Evolutionary conservation across 2,113 vertebrate genomes (phyloP).

Genomic region (Pachycephala philippinensis): DNA sequence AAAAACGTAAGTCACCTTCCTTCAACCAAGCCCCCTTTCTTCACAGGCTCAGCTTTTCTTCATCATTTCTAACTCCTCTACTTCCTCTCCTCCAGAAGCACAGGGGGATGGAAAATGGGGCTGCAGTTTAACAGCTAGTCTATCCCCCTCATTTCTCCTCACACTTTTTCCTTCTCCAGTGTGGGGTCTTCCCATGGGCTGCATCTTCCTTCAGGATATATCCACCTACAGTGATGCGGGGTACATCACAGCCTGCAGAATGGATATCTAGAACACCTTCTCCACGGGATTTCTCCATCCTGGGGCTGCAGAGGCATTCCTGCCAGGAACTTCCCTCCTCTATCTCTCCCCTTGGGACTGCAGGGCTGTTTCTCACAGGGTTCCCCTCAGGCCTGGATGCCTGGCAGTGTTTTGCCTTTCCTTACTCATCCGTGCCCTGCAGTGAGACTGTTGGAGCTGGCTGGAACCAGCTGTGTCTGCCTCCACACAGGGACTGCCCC

Average conservation of each 20-base stretch:
- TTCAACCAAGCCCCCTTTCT: not conserved
- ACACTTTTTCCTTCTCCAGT: not conserved
- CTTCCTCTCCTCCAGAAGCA: not conserved
- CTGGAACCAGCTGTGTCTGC: too few species aligned
- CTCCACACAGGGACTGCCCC: fast-evolving
- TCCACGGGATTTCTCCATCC: fast-evolving
- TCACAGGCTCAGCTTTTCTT: not conserved
- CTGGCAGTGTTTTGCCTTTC: not conserved
- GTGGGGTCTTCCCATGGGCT: not conserved
- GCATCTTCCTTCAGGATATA: not conserved
- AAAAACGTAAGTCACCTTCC: not conserved
- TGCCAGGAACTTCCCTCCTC: not conserved
- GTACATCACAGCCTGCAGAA: not conserved
- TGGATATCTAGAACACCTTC: not conserved
- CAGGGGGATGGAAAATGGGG: not conserved
- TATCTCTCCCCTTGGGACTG: fast-evolving
- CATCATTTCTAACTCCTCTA: not conserved
- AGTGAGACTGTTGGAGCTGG: not conserved
- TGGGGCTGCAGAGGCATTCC: not conserved
- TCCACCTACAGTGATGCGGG: not conserved
- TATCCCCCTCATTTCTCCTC: not conserved
- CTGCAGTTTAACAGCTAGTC: not conserved
- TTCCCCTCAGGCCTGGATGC: not conserved
- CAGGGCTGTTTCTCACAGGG: not conserved
- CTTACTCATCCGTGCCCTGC: not conserved